A percentile compares a stretch with the other conserved stretches of the same genome.
phyloP scores from a whole-genome alignment of 2,113 vertebrate genomes.

The Harpagus bidentatus region DNA sequence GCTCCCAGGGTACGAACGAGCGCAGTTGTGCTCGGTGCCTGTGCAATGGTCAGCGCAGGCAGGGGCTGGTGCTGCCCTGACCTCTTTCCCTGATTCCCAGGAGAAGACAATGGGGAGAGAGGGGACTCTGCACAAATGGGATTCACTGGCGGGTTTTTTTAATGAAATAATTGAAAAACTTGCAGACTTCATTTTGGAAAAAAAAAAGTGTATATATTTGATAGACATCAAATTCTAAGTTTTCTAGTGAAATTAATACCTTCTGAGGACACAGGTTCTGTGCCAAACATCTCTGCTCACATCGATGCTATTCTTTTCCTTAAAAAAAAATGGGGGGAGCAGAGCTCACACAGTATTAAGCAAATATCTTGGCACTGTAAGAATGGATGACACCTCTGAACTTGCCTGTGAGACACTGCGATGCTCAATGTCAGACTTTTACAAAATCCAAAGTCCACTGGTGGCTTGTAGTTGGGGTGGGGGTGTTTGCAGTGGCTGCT shows the following conservation, averaged over 20 bases:
- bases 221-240: neutral
- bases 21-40: accelerated
- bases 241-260: neutral
- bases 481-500: neutral
- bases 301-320: neutral
- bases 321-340: neutral
- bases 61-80: neutral
- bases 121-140: neutral
- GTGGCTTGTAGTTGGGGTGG: accelerated
- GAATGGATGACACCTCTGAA: neutral
- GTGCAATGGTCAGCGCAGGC: accelerated
- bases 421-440: neutral
- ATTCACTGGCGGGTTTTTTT: accelerated
- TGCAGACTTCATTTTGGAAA: neutral
- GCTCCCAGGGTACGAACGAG: accelerated
- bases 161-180: neutral
- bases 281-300: neutral
- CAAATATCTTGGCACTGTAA: accelerated
- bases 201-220: neutral
- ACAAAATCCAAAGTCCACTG: accelerated
- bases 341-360: neutral
- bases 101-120: neutral
- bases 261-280: neutral
- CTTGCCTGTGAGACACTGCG: neutral
- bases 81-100: too few relatives aligned